Evolutionary conservation across 2,797 vertebrate species (phyloP), one percentile per base, ranked within the genome.

Genomic region (Holocentrus rufus): DNA sequence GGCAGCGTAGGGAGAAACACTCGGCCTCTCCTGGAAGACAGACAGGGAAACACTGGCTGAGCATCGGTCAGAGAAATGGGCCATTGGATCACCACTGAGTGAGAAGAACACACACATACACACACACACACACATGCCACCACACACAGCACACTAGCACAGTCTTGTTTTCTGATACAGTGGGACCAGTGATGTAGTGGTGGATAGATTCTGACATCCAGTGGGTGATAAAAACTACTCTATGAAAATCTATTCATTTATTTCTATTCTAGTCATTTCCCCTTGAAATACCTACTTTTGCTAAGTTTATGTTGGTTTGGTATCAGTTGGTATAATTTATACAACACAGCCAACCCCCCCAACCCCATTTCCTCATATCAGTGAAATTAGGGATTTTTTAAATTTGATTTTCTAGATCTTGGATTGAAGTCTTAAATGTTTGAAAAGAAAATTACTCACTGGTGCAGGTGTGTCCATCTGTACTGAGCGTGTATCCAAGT

Each of bases 401-500:
- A 15, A 52, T 61, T 62, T 65, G n/a, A 18, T 58, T 58, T 74
- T 23, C 57, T 27, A 65, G 36, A 70, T 50, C 50, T 1, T 7
- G 11, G 25, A 25, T 15, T 69, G 18, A 65, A 20, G 34, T 71
- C 70, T 77, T 17, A 39, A 58, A 55, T 31, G 9, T 70, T 72
- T 39, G 47, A 69, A 80, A n/a, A 56, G 34, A 81, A 74, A 27
- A 77, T 86, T 23, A 89, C 90, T 92, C 85, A 93, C 92, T 80
- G 77, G 65, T 82, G 80, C 93, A 94, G 87, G 90, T 92, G 87
- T 79, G 82, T 66, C 89, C 87, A 69, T 93, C 92, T 74, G 85
- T 68, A 36, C 56, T 39, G 70, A 94, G 91, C 1, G 63, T 75
- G 88, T 91, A 88, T 77, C 92, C 91, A 64, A 86, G 88, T 73